Base-by-base conservation (phyloP, 2,797 vertebrate species). In the Micromesistius poutassou region DNA sequence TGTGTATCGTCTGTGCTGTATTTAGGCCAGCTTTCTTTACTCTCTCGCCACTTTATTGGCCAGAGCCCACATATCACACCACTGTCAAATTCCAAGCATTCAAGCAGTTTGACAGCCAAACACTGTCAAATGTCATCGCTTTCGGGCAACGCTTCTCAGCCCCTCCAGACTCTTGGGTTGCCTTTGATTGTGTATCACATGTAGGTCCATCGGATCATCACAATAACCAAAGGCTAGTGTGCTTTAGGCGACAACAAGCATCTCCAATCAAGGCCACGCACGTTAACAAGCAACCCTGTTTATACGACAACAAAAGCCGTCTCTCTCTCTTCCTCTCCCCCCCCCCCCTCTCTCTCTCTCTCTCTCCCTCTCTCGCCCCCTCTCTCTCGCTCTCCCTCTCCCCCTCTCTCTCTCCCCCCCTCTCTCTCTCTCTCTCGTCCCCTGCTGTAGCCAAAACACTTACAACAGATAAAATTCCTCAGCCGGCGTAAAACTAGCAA, bases 71-170 rank as follows among this genome's bases (percentile, higher is more conserved):
- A 80, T 82, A 77, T 79, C 87, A 83, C 42, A 16, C 71, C 72
- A 14, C 81, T 82, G 90, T 87, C 77, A 91, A 84, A 83, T 89
- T 91, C 88, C 77, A n/a, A 75, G 77, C 76, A 72, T 80, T 68
- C 62, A 68, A 12, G n/a, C 75, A 81, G 76, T 91, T 89, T 90
- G 84, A 77, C 79, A 6, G 19, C 79, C 85, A 89, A 82, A 89
- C 75, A 85, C 73, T 30, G 73, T 74, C 76, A 66, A 71, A 31
- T 76, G 79, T 40, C 78, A 76, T 16, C 33, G 76, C 77, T 72
- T 72, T 77, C 80, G 19, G 25, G 31, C 22, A 22, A 55, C 66
- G 30, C 35, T 66, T 77, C 10, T 55, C 72, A 68, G 72, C 79
- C 68, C 28, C 28, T 77, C n/a, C 71, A 72, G 74, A 14, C 14